Evolutionary conservation across 2,113 vertebrate species (phyloP).

Genomic region (Prunella fulvescens): DNA sequence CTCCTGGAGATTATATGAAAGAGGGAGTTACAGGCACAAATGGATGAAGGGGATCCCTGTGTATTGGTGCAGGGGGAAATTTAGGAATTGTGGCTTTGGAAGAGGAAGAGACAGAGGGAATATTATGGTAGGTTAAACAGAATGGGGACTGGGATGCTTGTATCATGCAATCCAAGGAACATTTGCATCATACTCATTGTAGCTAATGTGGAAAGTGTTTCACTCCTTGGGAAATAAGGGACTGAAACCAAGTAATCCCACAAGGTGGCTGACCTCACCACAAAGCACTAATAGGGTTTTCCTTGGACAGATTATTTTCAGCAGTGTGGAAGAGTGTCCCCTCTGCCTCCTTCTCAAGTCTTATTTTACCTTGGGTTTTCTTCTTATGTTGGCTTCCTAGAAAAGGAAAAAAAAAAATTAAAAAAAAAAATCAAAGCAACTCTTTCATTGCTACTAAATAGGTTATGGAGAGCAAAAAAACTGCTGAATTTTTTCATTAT

Average conservation of each 20-base stretch:
- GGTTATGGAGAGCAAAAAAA: not conserved
- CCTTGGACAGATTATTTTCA: not conserved
- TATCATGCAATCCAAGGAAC: not conserved
- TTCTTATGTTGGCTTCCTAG: not conserved
- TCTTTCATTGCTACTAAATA: not conserved
- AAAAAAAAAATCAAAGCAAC: not conserved
- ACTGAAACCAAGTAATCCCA: constrained; percentile 2
- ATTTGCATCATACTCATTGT: not conserved
- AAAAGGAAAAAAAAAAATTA: not conserved
- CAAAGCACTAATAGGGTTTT: not conserved
- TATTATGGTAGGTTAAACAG: not conserved
- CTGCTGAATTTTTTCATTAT: not conserved
- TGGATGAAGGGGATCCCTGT: not conserved
- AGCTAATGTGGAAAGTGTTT: not conserved
- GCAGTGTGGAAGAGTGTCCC: not conserved
- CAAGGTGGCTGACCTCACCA: not conserved
- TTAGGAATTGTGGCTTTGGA: not conserved
- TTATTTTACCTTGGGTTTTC: not conserved
- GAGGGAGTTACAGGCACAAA: not conserved
- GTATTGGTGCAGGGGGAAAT: not conserved
- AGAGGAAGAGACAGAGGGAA: not conserved
- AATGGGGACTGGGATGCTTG: not conserved
- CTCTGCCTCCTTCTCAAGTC: not conserved
- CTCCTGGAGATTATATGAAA: not conserved
- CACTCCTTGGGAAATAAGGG: not conserved